These are phyloP conservation scores for Leptinotarsa juncta DNA, from an alignment of 2,888 invertebrate species.

Conservation along the genomic window DNA sequence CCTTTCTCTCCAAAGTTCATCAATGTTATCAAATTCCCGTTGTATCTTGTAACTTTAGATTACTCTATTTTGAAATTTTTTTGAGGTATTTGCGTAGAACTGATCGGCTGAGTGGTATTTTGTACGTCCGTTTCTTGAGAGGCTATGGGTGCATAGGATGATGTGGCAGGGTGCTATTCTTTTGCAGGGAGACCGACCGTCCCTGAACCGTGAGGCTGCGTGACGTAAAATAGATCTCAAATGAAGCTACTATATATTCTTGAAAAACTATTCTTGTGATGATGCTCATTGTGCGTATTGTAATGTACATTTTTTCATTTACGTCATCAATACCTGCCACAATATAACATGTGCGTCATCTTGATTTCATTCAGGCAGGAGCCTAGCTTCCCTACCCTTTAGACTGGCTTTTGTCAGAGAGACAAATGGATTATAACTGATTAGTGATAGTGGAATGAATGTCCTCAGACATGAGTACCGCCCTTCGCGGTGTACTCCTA, in stretches of 20 bases:
- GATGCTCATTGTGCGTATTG: too few species aligned
- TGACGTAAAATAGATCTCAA: conserved; percentile 30
- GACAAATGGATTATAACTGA: too few species aligned
- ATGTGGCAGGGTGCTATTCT: conserved; percentile 60
- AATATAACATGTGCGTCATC: too few species aligned
- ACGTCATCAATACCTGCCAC: too few species aligned
- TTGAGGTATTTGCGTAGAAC: conserved; percentile 60
- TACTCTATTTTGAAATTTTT: conserved; percentile 40
- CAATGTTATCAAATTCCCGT: not conserved
- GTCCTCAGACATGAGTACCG: too few species aligned
- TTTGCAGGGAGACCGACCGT: conserved; percentile 63
- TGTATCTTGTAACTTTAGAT: conserved; percentile 16
- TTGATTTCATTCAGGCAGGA: too few species aligned
- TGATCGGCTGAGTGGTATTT: conserved; percentile 59
- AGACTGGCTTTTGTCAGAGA: too few species aligned
- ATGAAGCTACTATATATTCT: not conserved
- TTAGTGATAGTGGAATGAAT: too few species aligned
- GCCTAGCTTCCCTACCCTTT: too few species aligned
- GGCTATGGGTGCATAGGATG: conserved; percentile 58
- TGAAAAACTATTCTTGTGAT: too few species aligned
- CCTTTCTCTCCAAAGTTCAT: not conserved
- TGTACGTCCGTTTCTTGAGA: conserved; percentile 63
- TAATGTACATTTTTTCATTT: too few species aligned
- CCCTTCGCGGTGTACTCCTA: too few species aligned
- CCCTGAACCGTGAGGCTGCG: conserved; percentile 51